A percentile compares a stretch with the other conserved stretches of the same genome.
Evolutionary conservation across 2,888 invertebrate species (phyloP).

Genomic region (Dolomedes plantarius): DNA sequence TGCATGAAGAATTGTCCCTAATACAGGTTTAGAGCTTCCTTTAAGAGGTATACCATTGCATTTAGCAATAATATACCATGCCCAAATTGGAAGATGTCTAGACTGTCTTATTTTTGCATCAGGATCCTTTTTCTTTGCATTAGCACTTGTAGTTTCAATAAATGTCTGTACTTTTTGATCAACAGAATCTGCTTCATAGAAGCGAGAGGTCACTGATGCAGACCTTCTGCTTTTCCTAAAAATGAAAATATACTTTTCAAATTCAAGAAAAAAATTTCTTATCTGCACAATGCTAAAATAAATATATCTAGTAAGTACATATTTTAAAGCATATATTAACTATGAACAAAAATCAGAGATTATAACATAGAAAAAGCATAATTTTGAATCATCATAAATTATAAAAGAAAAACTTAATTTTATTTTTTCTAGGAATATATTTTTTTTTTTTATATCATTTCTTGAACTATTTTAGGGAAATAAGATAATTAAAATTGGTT

Average conservation of each 20-base stretch:
- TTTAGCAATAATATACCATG: slow-evolving; percentile 76
- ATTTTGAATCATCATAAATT: too few relatives aligned
- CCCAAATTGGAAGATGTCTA: slow-evolving; percentile 75
- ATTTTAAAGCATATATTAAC: too few relatives aligned
- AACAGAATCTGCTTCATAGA: slow-evolving; percentile 49
- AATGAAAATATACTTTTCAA: background rate
- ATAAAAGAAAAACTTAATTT: too few relatives aligned
- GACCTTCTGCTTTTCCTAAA: slow-evolving; percentile 29
- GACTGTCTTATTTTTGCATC: slow-evolving; percentile 74
- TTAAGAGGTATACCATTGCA: slow-evolving; percentile 75
- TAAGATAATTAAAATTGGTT: too few relatives aligned
- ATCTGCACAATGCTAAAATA: too few relatives aligned
- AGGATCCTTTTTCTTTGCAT: slow-evolving; percentile 11
- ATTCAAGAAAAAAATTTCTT: background rate
- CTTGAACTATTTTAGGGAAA: too few relatives aligned
- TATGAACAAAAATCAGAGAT: too few relatives aligned
- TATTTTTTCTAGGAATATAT: too few relatives aligned
- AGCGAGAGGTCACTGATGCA: slow-evolving; percentile 47
- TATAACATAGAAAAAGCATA: too few relatives aligned
- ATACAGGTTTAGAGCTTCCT: slow-evolving; percentile 74
- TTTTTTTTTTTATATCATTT: too few relatives aligned
- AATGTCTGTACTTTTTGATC: slow-evolving; percentile 50
- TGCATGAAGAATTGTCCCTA: slow-evolving; percentile 75
- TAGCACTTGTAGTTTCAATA: slow-evolving; percentile 43
- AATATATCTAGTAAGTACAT: too few relatives aligned